phyloP scores from a whole-genome alignment of 2,797 vertebrate species.

The Pygocentrus nattereri region DNA sequence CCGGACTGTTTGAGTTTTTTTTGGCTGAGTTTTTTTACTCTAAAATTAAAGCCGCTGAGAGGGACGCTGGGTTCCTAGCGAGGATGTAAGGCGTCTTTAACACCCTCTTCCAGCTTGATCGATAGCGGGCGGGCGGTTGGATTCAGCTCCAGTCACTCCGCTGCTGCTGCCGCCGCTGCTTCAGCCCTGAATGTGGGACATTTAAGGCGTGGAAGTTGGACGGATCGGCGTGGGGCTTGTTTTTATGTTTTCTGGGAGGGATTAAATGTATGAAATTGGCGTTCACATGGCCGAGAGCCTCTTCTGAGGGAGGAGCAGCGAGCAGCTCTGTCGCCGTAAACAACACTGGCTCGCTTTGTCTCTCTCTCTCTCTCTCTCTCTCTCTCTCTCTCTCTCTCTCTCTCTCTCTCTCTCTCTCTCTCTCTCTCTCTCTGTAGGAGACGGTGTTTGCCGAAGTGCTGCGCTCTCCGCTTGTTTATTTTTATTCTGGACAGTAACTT shows the following conservation, averaged over 20 bases:
- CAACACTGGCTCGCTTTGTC: slow-evolving; percentile 67
- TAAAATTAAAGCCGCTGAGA: slow-evolving; percentile 29
- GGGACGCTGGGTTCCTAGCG: slow-evolving; percentile 27
- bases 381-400: slow-evolving; percentile 38
- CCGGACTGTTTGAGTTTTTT: background rate
- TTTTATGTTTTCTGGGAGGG: background rate
- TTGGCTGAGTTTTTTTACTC: background rate
- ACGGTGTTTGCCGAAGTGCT: background rate
- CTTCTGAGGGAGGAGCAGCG: slow-evolving; percentile 63
- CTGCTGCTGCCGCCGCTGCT: slow-evolving; percentile 16
- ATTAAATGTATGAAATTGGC: background rate
- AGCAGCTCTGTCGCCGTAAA: slow-evolving; percentile 55
- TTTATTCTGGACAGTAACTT: background rate
- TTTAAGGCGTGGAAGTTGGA: background rate
- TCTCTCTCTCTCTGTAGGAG: slow-evolving; percentile 36
- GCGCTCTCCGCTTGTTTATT: background rate
- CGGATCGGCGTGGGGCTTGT: background rate
- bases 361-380: slow-evolving; percentile 17
- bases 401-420: slow-evolving; percentile 39
- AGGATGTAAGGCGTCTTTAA: slow-evolving; percentile 30
- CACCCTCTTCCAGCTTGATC: slow-evolving; percentile 23
- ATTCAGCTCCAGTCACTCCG: background rate
- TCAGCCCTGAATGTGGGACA: slow-evolving; percentile 18
- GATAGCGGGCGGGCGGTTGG: slow-evolving; percentile 30
- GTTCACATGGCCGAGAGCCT: background rate